Evolutionary conservation across 2,797 vertebrate species (phyloP).

Genomic region (Rallus crepitans): DNA sequence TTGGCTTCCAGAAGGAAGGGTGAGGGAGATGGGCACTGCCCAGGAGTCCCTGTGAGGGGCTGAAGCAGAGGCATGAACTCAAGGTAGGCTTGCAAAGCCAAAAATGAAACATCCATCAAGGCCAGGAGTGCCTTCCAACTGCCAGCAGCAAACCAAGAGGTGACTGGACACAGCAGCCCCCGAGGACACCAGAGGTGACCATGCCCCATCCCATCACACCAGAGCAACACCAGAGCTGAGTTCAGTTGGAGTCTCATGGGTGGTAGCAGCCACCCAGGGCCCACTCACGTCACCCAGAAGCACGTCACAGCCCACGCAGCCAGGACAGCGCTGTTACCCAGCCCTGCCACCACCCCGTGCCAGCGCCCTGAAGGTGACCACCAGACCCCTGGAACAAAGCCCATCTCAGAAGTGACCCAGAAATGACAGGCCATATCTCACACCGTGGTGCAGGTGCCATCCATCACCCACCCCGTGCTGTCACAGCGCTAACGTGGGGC

Average conservation of each 20-base stretch:
- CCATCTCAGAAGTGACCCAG: neutral
- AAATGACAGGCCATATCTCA: neutral
- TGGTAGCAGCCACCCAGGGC: neutral
- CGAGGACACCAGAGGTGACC: neutral
- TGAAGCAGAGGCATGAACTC: neutral
- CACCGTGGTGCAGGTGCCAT: accelerated
- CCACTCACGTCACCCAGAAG: neutral
- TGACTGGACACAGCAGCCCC: neutral
- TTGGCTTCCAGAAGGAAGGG: neutral
- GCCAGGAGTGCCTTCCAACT: neutral
- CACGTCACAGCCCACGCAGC: accelerated
- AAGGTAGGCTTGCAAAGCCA: neutral
- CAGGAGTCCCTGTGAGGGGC: neutral
- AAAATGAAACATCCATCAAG: neutral
- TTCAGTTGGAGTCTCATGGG: accelerated
- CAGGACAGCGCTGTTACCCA: neutral
- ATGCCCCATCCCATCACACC: neutral
- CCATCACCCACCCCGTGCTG: neutral
- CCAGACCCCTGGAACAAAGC: neutral
- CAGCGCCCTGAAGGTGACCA: neutral
- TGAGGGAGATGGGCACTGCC: accelerated
- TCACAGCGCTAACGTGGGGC: neutral
- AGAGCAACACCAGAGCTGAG: neutral
- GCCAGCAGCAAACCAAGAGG: neutral
- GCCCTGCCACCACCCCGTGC: neutral